Base-by-base conservation (phyloP, 2,797 vertebrate species). In the Macropus fuliginosus region DNA sequence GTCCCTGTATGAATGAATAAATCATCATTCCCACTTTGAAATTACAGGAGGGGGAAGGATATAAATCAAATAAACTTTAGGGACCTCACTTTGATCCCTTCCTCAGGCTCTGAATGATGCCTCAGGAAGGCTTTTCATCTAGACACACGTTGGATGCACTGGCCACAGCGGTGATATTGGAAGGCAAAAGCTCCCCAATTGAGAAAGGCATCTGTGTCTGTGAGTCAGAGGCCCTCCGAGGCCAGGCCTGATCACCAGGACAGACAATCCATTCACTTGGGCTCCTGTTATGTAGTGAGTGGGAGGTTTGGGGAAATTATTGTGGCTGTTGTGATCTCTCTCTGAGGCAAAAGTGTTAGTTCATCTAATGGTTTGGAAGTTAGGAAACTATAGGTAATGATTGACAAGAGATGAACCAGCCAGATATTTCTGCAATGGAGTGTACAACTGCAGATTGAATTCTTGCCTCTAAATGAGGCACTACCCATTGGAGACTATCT, bases 11-110 rank as follows among this genome's bases (percentile, higher is more conserved):
- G 93, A 96, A 95, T 95, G 54, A 97, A 96, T 56, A 95, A 94
- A 90, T 95, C 92, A 96, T 96, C 66, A 59, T 16, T 95, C 31
- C 40, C 40, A 54, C 90, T 95, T 96, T 95, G 90, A 96, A 95
- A 91, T 18, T 59, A 27, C 50, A 59, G 91, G 13, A 52, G 57
- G 24, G 93, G n/a, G 54, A 24, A 28, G 34, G 89, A 21, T 40
- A 0, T 28, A 95, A 90, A 92, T 93, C 91, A 46, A 11, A n/a
- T 91, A 92, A 94, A 93, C n/a, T 34, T n/a, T 55, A 24, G n/a
- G 28, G 55, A 93, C 55, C 90, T 91, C 29, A 29, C 87, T 56
- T 46, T 56, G 59, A 90, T 50, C 56, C 28, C 54, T 91, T 92
- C 34, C 16, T 4, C 46, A 92, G 31, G 34, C 91, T 95, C 91